A percentile compares a stretch with the other conserved stretches of the same genome.
phyloP scores from a whole-genome alignment of 92 coral and sea anemone genomes.

The Porites evermanni region DNA sequence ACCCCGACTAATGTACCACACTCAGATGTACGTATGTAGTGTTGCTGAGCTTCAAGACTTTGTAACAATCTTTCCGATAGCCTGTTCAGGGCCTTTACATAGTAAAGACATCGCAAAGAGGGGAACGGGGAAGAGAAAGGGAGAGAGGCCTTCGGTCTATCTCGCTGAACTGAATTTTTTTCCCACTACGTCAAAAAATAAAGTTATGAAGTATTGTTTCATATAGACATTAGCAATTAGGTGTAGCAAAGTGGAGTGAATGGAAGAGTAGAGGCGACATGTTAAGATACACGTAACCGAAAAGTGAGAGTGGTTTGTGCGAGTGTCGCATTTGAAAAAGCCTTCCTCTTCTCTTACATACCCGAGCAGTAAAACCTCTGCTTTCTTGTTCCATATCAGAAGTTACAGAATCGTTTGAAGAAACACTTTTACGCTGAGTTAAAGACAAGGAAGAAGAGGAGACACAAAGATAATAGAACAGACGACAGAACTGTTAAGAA shows the following conservation, averaged over 20 bases:
- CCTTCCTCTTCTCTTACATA: slow-evolving; percentile 37
- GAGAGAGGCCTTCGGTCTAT: too few species aligned
- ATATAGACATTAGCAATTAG: not conserved
- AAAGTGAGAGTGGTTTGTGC: not conserved
- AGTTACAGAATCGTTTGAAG: slow-evolving; percentile 39
- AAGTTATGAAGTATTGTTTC: too few species aligned
- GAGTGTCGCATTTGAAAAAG: not conserved
- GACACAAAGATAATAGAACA: slow-evolving; percentile 15
- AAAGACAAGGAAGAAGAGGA: slow-evolving; percentile 10
- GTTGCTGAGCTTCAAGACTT: too few species aligned
- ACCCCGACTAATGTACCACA: too few species aligned
- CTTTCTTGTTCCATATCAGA: slow-evolving; percentile 50
- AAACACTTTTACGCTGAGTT: slow-evolving; percentile 50
- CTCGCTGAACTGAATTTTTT: too few species aligned
- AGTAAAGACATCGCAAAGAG: too few species aligned
- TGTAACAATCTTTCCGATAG: too few species aligned
- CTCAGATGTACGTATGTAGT: too few species aligned
- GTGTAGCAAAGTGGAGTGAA: not conserved
- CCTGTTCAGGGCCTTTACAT: too few species aligned
- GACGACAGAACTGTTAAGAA: not conserved
- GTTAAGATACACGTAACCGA: not conserved
- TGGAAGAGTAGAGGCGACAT: not conserved
- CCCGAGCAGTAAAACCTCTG: slow-evolving; percentile 41
- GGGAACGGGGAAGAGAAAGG: too few species aligned
- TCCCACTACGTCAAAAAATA: too few species aligned